Evolutionary conservation across 2,797 vertebrate species (phyloP), one percentile per base, ranked within the genome.

Genomic region (Paramormyrops hopkinsi): DNA sequence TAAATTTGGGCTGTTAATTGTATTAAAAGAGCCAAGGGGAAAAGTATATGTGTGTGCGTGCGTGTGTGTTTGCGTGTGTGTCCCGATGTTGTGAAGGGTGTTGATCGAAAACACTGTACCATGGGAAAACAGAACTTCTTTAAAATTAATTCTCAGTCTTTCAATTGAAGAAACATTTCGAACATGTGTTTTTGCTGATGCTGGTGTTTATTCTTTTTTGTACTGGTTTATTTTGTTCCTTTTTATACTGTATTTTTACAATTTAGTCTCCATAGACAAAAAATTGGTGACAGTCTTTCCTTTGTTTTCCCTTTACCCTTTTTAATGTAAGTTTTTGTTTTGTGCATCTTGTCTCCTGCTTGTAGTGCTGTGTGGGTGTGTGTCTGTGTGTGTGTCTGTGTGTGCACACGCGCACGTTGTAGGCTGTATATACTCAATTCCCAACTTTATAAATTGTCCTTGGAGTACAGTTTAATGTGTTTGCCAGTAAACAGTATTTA

Each of bases 171-270:
- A 65, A 65, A 73, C 11, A 73, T 73, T 73, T 73, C 3, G 2
- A 37, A 73, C 29, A 69, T 69, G 29, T 73, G 12, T 73, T 73
- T 41, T 73, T 73, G 69, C 33, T 73, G 69, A 73, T 73, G 69
- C 69, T 73, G 69, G 29, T 73, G 33, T 73, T 69, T 37, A 69
- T 33, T 69, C 29, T 69, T 29, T 12, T 33, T 33, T 69, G 65
- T 33, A 33, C 25, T 37, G 69, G 4, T 73, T 33, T 73, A 17
- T 73, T 73, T 73, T 73, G 29, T 73, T 12, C 14, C 69, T 73
- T 73, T 37, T 73, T 73, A 73, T 73, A 73, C 65, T 73, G 69
- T 73, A 73, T 73, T 73, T 73, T 73, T 73, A 73, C 69, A 73
- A 37, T 73, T 37, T 73, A 73, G 12, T 73, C 29, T 73, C 12